phyloP scores from a whole-genome alignment of 2,113 vertebrate genomes.

The Cettia cetti region DNA sequence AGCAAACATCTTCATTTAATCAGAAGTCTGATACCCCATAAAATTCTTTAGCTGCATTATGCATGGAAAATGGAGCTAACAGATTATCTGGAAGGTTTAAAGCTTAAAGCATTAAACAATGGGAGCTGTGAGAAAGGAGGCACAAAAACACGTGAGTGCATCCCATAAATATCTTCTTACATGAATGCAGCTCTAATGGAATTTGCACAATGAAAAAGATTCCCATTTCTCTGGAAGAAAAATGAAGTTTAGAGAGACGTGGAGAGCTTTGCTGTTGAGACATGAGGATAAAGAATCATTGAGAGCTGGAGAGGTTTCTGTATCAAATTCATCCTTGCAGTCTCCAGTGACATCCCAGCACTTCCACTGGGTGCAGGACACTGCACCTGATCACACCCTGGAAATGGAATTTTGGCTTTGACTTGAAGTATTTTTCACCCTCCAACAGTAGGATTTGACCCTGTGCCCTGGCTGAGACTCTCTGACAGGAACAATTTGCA shows the following conservation, averaged over 20 bases:
- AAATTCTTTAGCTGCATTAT: not conserved
- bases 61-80: not conserved
- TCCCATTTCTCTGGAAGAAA: not conserved
- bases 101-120: not conserved
- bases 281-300: not conserved
- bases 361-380: not conserved
- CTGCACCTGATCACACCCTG: not conserved
- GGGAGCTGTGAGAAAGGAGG: not conserved
- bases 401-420: not conserved
- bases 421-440: not conserved
- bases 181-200: not conserved
- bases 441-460: fast-evolving
- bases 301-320: not conserved
- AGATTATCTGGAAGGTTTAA: not conserved
- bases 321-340: not conserved
- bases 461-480: not conserved
- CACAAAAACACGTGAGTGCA: not conserved
- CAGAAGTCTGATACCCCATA: not conserved
- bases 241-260: not conserved
- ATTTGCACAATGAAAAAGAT: not conserved
- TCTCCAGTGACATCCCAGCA: not conserved
- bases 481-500: not conserved
- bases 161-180: not conserved
- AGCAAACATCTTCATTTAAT: not conserved
- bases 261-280: not conserved